Evolutionary conservation across 2,113 vertebrate species (phyloP).

Genomic region (Lota lota): DNA sequence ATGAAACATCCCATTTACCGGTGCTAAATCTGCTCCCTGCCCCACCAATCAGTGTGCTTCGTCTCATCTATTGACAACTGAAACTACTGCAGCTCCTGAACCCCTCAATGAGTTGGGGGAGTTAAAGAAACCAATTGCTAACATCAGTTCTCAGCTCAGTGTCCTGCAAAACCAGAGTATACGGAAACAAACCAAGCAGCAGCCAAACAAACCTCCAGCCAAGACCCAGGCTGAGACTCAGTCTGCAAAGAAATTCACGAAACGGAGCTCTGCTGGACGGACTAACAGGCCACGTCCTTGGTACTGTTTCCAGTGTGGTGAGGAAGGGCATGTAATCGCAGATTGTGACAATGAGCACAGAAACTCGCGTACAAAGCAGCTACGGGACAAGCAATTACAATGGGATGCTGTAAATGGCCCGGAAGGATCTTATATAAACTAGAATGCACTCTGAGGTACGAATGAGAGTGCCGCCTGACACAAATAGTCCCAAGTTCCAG

Average conservation of each 20-base stretch:
- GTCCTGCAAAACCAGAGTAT: neutral
- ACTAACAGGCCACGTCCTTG: neutral
- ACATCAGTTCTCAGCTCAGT: neutral
- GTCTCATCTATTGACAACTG: neutral
- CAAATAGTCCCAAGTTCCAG: too few relatives aligned
- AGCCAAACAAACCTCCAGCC: too few relatives aligned
- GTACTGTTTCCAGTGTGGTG: too few relatives aligned
- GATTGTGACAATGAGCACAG: too few relatives aligned
- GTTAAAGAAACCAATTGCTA: neutral
- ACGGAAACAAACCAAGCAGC: neutral
- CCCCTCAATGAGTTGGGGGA: neutral
- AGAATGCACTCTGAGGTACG: too few relatives aligned
- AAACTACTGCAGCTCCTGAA: neutral
- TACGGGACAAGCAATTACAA: too few relatives aligned
- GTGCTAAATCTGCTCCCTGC: neutral
- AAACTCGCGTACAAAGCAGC: too few relatives aligned
- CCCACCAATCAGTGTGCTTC: neutral
- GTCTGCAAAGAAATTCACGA: neutral
- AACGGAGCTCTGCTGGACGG: neutral
- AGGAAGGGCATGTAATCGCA: too few relatives aligned
- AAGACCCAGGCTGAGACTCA: too few relatives aligned
- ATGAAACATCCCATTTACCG: neutral
- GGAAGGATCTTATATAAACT: too few relatives aligned
- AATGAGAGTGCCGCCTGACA: too few relatives aligned
- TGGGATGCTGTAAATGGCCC: too few relatives aligned